Evolutionary conservation across 1,140 invertebrate species (phyloP), one percentile per base, ranked within the genome.

Genomic region (Diabrotica undecimpunctata): DNA sequence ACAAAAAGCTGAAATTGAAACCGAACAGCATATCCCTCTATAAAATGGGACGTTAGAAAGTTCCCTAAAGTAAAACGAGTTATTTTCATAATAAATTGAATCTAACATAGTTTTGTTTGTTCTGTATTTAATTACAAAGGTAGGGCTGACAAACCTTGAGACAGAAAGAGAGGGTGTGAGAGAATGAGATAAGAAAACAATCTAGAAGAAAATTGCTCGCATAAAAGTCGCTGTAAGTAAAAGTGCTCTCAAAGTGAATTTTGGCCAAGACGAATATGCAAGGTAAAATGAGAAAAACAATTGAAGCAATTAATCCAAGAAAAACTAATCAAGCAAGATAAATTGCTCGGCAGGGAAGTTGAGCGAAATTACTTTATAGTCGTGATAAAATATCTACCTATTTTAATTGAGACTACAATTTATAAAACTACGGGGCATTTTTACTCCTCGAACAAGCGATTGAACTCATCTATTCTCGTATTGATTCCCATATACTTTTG

Each of bases 281-380:
- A 75, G 73, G 74, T 76, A 74, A 77, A 77, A 77, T 75, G 77
- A 76, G 76, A 77, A 77, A 77, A 79, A 78, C 75, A 79, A 77
- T 79, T 79, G 77, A 70, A 75, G 77, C 74, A 78, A 79, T 79
- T 79, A 79, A 78, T 79, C 73, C 73, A 73, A 75, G 76, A 79
- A 79, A 79, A 79, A 78, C 75, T 79, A 79, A 79, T 79, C 77
- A 79, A 77, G 75, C 74, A 73, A 77, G 77, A 78, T 78, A 78
- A 79, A 79, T 79, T 74, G 73, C 74, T 64, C 46, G 56, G 56
- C 68, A 66, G 70, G 66, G 68, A 69, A 65, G 65, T 66, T 67
- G 69, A 65, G 71, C 67, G 68, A 76, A 78, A 78, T 78, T 77
- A 77, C 76, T 78, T 77, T 77, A 74, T 74, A 78, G 75, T 76